Evolutionary conservation across 2,797 vertebrate species (phyloP).

Genomic region (Dallia pectoralis): DNA sequence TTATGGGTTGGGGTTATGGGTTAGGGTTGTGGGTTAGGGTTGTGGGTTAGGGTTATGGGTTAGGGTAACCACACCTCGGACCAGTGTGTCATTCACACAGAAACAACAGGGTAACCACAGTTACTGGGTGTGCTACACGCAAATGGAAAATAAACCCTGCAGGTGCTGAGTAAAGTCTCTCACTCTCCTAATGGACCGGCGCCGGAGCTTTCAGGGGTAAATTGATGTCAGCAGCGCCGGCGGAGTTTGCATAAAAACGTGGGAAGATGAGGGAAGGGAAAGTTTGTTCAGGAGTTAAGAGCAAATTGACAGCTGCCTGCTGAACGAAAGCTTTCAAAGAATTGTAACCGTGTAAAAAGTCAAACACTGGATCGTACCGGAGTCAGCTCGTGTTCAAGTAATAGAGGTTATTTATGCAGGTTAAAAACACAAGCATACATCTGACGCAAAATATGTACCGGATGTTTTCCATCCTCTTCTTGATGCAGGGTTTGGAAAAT

Average conservation of each 20-base stretch:
- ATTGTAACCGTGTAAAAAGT: not conserved
- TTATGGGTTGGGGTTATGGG: no score
- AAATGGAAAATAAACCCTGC: no score
- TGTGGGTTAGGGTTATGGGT: no score
- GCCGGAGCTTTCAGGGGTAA: not conserved
- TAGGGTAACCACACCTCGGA: no score
- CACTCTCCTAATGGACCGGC: not conserved
- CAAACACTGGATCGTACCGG: not conserved
- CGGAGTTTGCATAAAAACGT: slow-evolving; percentile 67
- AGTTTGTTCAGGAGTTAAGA: slow-evolving; percentile 47
- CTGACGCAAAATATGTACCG: not conserved
- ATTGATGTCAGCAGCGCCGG: slow-evolving; percentile 52
- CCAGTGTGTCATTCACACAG: no score
- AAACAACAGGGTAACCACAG: no score
- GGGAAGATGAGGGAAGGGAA: slow-evolving; percentile 52
- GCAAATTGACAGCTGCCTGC: slow-evolving; percentile 55
- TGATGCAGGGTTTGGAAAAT: not conserved
- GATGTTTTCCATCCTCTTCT: not conserved
- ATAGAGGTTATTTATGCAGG: not conserved
- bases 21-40: no score
- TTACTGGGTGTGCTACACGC: no score
- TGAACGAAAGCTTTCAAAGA: not conserved
- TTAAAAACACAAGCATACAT: not conserved
- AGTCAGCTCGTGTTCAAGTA: not conserved
- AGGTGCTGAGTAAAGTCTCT: no score